A percentile compares a stretch with the other conserved stretches of the same genome.
Evolutionary conservation across 2,797 vertebrate species (phyloP).

Genomic region (Eurystomus glaucurus): DNA sequence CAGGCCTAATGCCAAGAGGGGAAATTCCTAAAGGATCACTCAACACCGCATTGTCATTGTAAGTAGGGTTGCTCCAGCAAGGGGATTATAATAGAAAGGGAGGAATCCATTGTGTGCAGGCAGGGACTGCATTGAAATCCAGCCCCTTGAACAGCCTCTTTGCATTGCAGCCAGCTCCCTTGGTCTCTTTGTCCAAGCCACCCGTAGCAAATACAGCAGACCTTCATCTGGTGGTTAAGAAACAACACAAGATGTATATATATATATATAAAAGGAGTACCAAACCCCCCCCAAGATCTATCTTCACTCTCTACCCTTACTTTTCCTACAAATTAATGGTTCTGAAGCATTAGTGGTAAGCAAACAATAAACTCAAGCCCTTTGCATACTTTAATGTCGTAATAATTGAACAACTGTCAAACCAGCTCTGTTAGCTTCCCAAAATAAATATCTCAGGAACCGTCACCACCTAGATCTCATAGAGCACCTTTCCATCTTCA

Average conservation of each 20-base stretch:
- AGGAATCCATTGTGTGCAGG: neutral
- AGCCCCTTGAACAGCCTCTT: neutral
- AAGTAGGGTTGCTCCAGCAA: constrained; percentile 8
- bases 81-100: neutral
- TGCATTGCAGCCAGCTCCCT: neutral
- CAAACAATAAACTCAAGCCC: neutral
- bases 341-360: neutral
- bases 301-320: neutral
- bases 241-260: neutral
- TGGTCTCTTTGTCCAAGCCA: neutral
- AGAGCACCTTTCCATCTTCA: neutral
- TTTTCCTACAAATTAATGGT: neutral
- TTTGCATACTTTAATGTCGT: neutral
- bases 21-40: constrained; percentile 49
- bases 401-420: neutral
- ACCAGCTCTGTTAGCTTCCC: neutral
- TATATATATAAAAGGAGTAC: neutral
- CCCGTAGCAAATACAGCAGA: neutral
- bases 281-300: accelerated
- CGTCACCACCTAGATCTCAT: neutral
- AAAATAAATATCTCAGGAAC: neutral
- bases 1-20: neutral
- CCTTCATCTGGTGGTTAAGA: neutral
- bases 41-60: neutral
- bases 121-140: neutral